Percentiles rank a stretch among this genome's conserved stretches.
Conservation (phyloP, 2,888 invertebrate species). For the Lycaena phlaeas region DNA sequence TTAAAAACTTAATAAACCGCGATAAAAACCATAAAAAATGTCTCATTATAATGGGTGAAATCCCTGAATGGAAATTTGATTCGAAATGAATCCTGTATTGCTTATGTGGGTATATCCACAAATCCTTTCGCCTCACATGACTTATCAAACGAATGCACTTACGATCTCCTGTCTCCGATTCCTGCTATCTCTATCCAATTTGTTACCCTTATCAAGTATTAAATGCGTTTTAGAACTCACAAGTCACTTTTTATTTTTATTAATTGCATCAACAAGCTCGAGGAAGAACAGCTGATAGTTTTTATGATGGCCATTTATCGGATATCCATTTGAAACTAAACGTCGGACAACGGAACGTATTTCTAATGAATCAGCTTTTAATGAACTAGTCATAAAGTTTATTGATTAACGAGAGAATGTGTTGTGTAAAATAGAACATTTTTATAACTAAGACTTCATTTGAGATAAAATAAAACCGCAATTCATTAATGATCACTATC, state of each 20-base stretch:
- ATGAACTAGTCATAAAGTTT: slow-evolving; percentile 16
- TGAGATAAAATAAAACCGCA: too few relatives aligned
- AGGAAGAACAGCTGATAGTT: not conserved
- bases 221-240: slow-evolving; percentile 68
- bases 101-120: not conserved
- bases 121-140: slow-evolving; percentile 28
- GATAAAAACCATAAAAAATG: too few relatives aligned
- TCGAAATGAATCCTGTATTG: too few relatives aligned
- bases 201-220: slow-evolving; percentile 73
- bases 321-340: slow-evolving; percentile 37
- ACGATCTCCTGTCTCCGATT: slow-evolving; percentile 65
- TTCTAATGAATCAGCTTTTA: slow-evolving; percentile 19
- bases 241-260: slow-evolving; percentile 57
- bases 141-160: slow-evolving; percentile 69
- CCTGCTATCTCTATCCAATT: slow-evolving; percentile 70
- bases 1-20: not conserved
- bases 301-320: slow-evolving; percentile 44
- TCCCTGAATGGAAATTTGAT: too few relatives aligned
- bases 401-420: slow-evolving; percentile 1
- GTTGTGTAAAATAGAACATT: not conserved
- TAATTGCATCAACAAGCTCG: slow-evolving; percentile 50
- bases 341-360: slow-evolving; percentile 10
- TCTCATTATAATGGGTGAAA: too few relatives aligned
- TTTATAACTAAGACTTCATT: too few relatives aligned
- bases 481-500: too few relatives aligned